Evolutionary conservation across 64 coral and sea anemone species (phyloP), one percentile per base, ranked within the genome.

Genomic region (Stichodactyla helianthus): DNA sequence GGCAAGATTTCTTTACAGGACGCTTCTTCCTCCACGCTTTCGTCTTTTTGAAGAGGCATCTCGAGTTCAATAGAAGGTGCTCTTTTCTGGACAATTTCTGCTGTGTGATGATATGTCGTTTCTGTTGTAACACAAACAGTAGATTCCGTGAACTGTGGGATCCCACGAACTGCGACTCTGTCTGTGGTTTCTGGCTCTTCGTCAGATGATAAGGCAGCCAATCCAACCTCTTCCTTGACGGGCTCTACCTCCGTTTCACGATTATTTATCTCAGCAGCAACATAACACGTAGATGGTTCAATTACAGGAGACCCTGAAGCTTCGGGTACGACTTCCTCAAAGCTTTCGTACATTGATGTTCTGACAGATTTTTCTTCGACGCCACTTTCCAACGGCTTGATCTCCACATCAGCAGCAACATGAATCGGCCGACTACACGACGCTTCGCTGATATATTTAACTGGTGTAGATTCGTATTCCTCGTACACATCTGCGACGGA

Each of bases 101-200:
- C 51, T 31, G 14, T 63, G 14, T 84, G 54, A 62, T 54, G 83
- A 51, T 14, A 60, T 11, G 55, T 62, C 16, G 59, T 78, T 79
- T 55, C 82, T 85, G 55, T 91, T 60, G 55, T 85, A 35, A 64
- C 59, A 62, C 70, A 91, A 50, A 86, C 79, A 6, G 83, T 84
- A 6, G 83, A 84, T 77, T 85, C 67, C 11, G 89, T 51, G 2
- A 56, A 53, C 25, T 77, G 27, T 31, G 71, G 71, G 20, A 85
- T 15, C 50, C 50, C 62, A 56, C n/a, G 27, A 71, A 80, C 74
- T 13, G 35, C 77, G 7, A 79, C n/a, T 12, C 85, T 83, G 52
- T 67, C 70, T 26, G 53, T 68, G 8, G 54, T 64, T 3, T 86
- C 57, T 12, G 54, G 83, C 50, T 91, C 84, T 51, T 83, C 88